phyloP scores from a whole-genome alignment of 2,888 invertebrate genomes.

The Rhagonycha lutea region DNA sequence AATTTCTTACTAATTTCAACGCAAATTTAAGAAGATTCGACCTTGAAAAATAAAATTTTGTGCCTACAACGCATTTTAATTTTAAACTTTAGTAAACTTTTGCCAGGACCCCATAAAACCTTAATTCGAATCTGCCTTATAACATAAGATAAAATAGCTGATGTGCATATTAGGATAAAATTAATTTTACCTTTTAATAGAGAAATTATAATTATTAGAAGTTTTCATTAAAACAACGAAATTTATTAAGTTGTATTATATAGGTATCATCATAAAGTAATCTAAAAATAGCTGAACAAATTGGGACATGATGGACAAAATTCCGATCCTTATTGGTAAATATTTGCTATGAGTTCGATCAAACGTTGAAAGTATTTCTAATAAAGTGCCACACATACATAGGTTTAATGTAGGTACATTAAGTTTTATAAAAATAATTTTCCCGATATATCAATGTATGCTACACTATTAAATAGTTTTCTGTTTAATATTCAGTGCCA shows the following conservation, averaged over 20 bases:
- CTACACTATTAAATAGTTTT: background rate
- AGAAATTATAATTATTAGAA: no score
- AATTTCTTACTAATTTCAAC: no score
- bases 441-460: background rate
- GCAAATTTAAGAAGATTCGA: no score
- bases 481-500: background rate
- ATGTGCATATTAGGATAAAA: no score
- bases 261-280: background rate
- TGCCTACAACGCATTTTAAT: no score
- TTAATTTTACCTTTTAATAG: no score
- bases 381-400: background rate
- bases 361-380: slow-evolving; percentile 1
- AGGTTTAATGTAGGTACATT: background rate
- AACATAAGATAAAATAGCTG: no score
- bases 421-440: background rate
- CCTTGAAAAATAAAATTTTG: no score
- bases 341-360: slow-evolving; percentile 17
- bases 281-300: slow-evolving; percentile 24
- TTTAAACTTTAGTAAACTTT: no score
- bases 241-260: background rate
- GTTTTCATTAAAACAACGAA: background rate
- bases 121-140: no score
- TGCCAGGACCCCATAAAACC: no score
- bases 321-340: slow-evolving; percentile 32
- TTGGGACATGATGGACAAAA: slow-evolving; percentile 28